Conservation (phyloP, 1,140 invertebrate species). For the Aleiodes sp. region DNA sequence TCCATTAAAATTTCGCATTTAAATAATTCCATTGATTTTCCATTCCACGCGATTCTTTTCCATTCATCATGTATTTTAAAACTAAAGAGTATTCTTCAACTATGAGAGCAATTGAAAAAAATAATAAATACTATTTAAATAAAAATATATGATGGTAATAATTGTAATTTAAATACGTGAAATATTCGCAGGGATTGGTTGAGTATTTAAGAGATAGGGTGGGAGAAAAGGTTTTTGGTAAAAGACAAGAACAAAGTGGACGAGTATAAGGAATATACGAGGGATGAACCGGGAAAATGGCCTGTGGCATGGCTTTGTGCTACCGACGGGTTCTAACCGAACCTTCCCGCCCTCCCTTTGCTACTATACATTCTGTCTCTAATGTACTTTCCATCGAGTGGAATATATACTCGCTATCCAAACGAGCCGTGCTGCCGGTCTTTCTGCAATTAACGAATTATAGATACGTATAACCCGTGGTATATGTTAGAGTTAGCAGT, state of each 20-base stretch:
- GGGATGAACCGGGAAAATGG: conserved; percentile 14
- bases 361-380: neutral
- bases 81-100: neutral
- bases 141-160: neutral
- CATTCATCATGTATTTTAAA: too few relatives aligned
- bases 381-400: conserved; percentile 7
- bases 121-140: neutral
- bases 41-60: too few relatives aligned
- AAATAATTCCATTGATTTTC: too few relatives aligned
- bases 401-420: conserved; percentile 4
- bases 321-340: neutral
- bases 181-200: conserved; percentile 5
- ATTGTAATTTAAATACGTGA: neutral
- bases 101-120: neutral
- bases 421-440: conserved; percentile 8
- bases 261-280: conserved; percentile 17
- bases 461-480: conserved; percentile 11
- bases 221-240: neutral
- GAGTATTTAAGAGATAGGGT: neutral
- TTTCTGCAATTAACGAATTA: conserved; percentile 22
- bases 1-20: too few relatives aligned
- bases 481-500: neutral
- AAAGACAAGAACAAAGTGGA: conserved; percentile 23
- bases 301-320: conserved; percentile 17
- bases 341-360: neutral